Evolutionary conservation across 64 coral and sea anemone genomes (phyloP).

Genomic region (Hydrozoanthus tunicans): DNA sequence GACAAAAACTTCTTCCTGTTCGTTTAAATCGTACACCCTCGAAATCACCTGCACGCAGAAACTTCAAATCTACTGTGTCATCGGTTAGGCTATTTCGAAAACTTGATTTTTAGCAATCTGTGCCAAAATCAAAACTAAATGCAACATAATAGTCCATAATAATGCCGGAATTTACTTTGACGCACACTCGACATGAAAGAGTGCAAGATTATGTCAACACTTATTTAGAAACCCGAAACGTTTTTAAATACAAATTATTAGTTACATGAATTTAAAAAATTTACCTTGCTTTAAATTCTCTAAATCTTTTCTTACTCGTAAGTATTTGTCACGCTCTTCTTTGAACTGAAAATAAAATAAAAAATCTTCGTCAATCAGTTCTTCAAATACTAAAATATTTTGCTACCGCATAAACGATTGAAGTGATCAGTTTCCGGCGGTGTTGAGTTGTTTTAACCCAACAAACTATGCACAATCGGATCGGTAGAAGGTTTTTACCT

Average conservation of each 20-base stretch:
- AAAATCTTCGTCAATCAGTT: background rate
- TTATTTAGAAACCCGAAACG: background rate
- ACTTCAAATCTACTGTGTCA: too few relatives aligned
- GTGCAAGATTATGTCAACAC: background rate
- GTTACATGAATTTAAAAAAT: background rate
- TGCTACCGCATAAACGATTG: background rate
- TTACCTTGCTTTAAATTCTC: conserved; percentile 55
- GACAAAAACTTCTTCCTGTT: too few relatives aligned
- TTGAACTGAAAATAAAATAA: conserved; percentile 14
- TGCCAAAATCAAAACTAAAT: too few relatives aligned
- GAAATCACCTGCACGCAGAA: too few relatives aligned
- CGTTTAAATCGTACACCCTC: too few relatives aligned
- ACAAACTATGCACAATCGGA: background rate
- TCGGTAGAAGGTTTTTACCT: conserved; percentile 16
- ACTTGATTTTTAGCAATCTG: too few relatives aligned
- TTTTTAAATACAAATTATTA: background rate
- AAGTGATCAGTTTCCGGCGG: background rate
- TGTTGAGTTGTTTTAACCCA: background rate
- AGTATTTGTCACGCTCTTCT: conserved; percentile 25
- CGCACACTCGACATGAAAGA: background rate
- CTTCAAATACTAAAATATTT: background rate
- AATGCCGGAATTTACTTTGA: background rate
- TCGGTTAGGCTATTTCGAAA: too few relatives aligned
- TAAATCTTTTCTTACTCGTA: conserved; percentile 40
- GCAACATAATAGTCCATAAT: too few relatives aligned